Evolutionary conservation across 2,888 invertebrate species (phyloP).

Genomic region (Tetranychus piercei): DNA sequence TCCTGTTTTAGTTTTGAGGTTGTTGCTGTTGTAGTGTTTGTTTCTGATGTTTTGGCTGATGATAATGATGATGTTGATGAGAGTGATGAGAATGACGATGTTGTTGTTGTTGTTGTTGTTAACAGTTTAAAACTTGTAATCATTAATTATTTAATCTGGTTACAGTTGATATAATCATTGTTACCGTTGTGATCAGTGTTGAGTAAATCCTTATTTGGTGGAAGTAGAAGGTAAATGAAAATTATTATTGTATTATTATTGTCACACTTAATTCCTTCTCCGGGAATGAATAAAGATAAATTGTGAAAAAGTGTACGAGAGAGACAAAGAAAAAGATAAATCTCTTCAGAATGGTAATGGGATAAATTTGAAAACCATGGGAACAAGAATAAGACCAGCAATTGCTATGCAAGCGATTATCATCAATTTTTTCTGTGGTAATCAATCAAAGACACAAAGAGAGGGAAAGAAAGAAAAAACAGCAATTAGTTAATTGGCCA

Average conservation of each 20-base stretch:
- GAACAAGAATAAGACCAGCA: conserved; percentile 50
- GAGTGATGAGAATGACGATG: not conserved
- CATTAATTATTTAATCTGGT: no score
- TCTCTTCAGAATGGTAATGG: conserved; percentile 2
- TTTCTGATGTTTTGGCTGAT: no score
- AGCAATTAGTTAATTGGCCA: not conserved
- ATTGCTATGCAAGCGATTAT: conserved; percentile 70
- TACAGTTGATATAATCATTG: no score
- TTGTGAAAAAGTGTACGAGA: no score
- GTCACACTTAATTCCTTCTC: not conserved
- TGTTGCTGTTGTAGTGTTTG: not conserved
- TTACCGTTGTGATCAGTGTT: not conserved
- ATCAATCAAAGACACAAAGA: conserved; percentile 12
- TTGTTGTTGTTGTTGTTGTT: not conserved
- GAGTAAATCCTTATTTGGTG: not conserved
- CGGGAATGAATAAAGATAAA: not conserved
- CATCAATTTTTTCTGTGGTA: conserved; percentile 70
- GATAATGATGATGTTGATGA: no score
- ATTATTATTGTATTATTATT: not conserved
- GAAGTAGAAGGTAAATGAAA: not conserved
- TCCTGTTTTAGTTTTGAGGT: not conserved
- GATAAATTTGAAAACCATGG: conserved; percentile 29
- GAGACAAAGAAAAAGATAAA: not conserved
- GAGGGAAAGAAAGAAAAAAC: not conserved
- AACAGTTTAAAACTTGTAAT: not conserved